Conservation (phyloP, 1,140 invertebrate genomes). For the Amphibalanus amphitrite region DNA sequence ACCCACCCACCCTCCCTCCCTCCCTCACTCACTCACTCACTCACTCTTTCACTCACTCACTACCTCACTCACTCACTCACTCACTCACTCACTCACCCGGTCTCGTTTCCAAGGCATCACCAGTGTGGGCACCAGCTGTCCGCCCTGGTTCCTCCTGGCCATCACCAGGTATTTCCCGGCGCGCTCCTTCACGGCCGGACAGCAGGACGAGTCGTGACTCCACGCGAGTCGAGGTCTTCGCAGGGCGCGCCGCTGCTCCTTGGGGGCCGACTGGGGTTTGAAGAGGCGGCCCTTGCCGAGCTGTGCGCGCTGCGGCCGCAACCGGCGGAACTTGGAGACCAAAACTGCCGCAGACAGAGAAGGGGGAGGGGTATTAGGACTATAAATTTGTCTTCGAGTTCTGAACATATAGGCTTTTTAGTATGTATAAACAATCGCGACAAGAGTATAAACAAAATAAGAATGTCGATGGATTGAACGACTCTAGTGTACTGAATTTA, state of each 20-base stretch:
- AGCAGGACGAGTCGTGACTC: slow-evolving; percentile 28
- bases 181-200: slow-evolving; percentile 20
- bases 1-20: too few species aligned
- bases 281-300: slow-evolving; percentile 28
- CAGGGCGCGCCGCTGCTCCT: slow-evolving; percentile 23
- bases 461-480: too few species aligned
- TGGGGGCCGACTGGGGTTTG: slow-evolving; percentile 22
- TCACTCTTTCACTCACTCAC: too few species aligned
- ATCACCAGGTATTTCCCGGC: slow-evolving; percentile 30
- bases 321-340: slow-evolving; percentile 25
- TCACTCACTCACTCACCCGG: neutral
- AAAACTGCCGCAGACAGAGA: slow-evolving; percentile 25
- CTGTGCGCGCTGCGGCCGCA: slow-evolving; percentile 24
- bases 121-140: slow-evolving; percentile 29
- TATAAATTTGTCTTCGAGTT: too few species aligned
- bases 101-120: slow-evolving; percentile 29
- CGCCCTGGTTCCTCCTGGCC: slow-evolving; percentile 25
- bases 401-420: too few species aligned
- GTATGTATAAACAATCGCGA: too few species aligned
- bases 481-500: too few species aligned
- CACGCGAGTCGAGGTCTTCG: slow-evolving; percentile 24
- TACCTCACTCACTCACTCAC: too few species aligned
- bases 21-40: too few species aligned
- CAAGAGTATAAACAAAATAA: too few species aligned
- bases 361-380: too few species aligned